Evolutionary conservation across 2,113 vertebrate genomes (phyloP), one percentile per base, ranked within the genome.

Genomic region (Barnardius zonarius): DNA sequence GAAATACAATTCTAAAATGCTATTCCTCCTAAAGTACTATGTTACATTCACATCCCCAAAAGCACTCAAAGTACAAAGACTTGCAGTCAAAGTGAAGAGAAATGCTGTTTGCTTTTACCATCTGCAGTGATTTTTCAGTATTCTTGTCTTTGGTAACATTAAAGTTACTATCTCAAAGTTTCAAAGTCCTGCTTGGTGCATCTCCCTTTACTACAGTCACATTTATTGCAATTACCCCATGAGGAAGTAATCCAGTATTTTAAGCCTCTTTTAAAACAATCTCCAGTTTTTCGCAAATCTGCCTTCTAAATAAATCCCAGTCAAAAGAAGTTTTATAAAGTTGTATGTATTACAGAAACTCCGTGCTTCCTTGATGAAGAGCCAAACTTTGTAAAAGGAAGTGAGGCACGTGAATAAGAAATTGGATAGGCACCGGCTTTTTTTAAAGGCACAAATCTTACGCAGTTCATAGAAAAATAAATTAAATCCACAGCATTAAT

Each of bases 371-470:
- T 90, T 66, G 88, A 86, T 24, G 59, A 96, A 96, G 67, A 97
- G 83, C 22, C 90, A 92, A 83, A 96, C 48, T 94, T 72, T 82
- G 80, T 95, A 91, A 91, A 91, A 94, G 83, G 86, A 95, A 93
- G 76, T 96, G 94, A 98, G 98, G 97, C 97, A 97, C 72, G 0
- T 96, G 86, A 95, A 87, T 80, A 85, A 97, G 76, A 96, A 96
- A 97, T 30, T 92, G 92, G 86, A 96, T 85, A 98, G 98, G 98
- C 98, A 98, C 97, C 91, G 86, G 86, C 94, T 97, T 95, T 93
- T 90, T 90, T 66, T 88, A 92, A 98, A 99, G 99, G 98, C 99
- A 99, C 98, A 98, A 98, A 98, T 94, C 98, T 99, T 97, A 97
- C 74, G 83, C 62, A 97, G 93, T 97, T 93, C 95, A 96, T 98